A percentile compares a stretch with the other conserved stretches of the same genome.
Evolutionary conservation across 2,888 invertebrate genomes (phyloP).

Genomic region (Nebria brevicollis): DNA sequence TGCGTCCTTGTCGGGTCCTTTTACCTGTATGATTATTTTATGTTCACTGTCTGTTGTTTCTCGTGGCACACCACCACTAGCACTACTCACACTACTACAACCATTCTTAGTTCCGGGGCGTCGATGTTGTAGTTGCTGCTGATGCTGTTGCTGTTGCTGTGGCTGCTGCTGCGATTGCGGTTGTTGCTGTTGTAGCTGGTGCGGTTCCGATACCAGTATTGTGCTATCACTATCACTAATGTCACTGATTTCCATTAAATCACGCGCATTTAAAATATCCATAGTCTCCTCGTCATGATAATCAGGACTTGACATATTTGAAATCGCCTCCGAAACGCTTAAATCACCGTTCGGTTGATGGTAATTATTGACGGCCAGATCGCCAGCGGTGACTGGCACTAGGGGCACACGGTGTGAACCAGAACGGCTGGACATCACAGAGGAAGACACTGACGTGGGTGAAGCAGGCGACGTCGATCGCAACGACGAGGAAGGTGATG

Average conservation of each 20-base stretch:
- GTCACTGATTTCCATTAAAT: constrained; percentile 89
- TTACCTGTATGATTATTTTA: constrained; percentile 87
- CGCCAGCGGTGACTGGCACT: constrained; percentile 56
- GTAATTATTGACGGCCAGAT: constrained; percentile 59
- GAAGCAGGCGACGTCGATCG: constrained; percentile 74
- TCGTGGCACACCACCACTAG: constrained; percentile 40
- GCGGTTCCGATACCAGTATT: constrained; percentile 83
- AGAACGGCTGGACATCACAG: constrained; percentile 83
- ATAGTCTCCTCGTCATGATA: constrained; percentile 88
- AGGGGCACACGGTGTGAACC: constrained; percentile 68
- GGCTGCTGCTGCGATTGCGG: constrained; percentile 68
- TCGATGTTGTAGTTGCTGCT: constrained; percentile 62
- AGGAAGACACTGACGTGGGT: constrained; percentile 88
- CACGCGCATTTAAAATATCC: constrained; percentile 80
- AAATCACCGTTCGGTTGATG: constrained; percentile 70
- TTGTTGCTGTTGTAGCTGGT: constrained; percentile 61
- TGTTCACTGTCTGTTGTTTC: constrained; percentile 71
- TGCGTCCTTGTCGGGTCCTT: constrained; percentile 62
- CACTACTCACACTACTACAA: constrained; percentile 49
- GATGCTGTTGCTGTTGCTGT: constrained; percentile 74
- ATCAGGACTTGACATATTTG: constrained; percentile 90
- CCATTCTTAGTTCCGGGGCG: constrained; percentile 54
- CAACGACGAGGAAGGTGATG: constrained; percentile 81
- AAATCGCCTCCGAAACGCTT: constrained; percentile 86
- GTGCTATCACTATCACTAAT: constrained; percentile 91